Conservation (phyloP, 2,113 vertebrate genomes). For the Leptosomus discolor region DNA sequence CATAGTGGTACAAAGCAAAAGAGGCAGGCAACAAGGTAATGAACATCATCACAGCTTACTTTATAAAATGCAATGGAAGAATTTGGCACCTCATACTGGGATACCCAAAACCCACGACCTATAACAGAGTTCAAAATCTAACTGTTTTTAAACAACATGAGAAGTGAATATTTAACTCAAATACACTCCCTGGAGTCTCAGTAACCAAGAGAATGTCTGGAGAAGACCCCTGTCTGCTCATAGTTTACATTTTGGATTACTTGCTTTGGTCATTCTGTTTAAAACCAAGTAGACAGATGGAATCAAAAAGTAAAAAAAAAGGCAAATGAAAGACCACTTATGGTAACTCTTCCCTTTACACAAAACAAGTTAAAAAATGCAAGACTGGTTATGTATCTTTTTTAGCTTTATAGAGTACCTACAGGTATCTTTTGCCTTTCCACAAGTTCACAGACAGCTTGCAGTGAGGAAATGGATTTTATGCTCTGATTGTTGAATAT, state of each 20-base stretch:
- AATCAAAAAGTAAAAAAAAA: background rate
- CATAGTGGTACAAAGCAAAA: background rate
- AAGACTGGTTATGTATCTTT: background rate
- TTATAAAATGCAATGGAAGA: background rate
- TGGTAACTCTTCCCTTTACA: background rate
- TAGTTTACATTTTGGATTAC: background rate
- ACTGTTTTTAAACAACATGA: background rate
- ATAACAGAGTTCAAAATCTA: background rate
- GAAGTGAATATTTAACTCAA: background rate
- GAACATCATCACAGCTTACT: fast-evolving
- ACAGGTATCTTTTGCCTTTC: background rate
- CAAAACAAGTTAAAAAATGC: background rate
- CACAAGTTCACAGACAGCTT: background rate
- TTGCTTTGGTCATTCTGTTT: background rate
- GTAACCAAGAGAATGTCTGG: background rate
- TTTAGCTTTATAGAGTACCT: background rate
- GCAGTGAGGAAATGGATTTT: background rate
- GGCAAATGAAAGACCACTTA: background rate
- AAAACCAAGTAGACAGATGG: background rate
- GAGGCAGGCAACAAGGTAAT: background rate
- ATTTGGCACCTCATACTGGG: background rate
- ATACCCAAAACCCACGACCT: background rate
- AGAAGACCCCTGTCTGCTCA: background rate
- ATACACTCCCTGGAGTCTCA: background rate
- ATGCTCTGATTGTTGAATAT: background rate